Conservation (phyloP, 2,888 invertebrate genomes). For the Marronus borbonicus region DNA sequence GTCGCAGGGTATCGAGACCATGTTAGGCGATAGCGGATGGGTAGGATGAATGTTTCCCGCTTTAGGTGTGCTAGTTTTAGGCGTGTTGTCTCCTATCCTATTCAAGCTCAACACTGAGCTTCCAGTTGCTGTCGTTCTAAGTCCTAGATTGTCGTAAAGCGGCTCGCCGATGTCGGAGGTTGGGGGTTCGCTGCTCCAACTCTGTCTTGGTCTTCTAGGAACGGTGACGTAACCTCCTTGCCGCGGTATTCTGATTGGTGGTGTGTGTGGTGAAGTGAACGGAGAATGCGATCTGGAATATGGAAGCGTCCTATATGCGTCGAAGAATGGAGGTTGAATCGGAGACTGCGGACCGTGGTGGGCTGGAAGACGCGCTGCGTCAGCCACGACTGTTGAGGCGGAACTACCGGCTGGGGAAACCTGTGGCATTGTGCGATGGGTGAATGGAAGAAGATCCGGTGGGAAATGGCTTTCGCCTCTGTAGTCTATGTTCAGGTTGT, state of each 20-base stretch:
- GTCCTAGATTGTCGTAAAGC: slow-evolving; percentile 88
- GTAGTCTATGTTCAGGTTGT: slow-evolving; percentile 73
- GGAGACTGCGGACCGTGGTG: slow-evolving; percentile 71
- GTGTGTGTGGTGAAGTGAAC: slow-evolving; percentile 77
- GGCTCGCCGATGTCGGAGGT: slow-evolving; percentile 80
- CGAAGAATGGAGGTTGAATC: slow-evolving; percentile 79
- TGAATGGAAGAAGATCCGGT: slow-evolving; percentile 87
- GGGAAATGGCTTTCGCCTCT: slow-evolving; percentile 79
- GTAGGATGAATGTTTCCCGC: slow-evolving; percentile 73
- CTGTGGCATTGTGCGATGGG: slow-evolving; percentile 77
- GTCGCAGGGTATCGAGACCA: slow-evolving; percentile 67
- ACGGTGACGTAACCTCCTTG: slow-evolving; percentile 88
- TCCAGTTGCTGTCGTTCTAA: slow-evolving; percentile 90
- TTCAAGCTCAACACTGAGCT: slow-evolving; percentile 85
- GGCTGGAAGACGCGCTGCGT: slow-evolving; percentile 76
- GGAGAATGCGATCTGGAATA: slow-evolving; percentile 86
- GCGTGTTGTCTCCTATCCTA: slow-evolving; percentile 74
- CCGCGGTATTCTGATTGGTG: slow-evolving; percentile 72
- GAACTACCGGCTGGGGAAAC: slow-evolving; percentile 87
- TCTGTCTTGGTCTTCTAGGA: slow-evolving; percentile 86
- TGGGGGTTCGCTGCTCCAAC: slow-evolving; percentile 82
- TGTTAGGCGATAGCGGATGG: slow-evolving; percentile 72
- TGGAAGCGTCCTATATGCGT: slow-evolving; percentile 85
- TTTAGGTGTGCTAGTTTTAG: slow-evolving; percentile 69
- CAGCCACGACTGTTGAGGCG: slow-evolving; percentile 82